Base-by-base conservation (phyloP, 2,113 vertebrate species). In the Bettongia penicillata region DNA sequence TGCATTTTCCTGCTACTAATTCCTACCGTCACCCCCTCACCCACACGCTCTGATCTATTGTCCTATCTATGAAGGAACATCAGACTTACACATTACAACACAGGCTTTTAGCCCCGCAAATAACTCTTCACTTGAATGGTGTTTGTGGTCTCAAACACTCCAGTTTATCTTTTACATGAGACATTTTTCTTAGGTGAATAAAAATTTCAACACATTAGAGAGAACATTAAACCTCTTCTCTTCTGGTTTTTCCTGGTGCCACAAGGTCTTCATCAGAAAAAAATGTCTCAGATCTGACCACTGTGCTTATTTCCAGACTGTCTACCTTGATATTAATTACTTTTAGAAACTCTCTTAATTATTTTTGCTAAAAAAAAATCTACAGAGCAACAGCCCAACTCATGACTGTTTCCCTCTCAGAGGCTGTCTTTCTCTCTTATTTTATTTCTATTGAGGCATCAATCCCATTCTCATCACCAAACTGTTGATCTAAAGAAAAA, bases 251-350 rank as follows among this genome's bases (percentile, higher is more conserved):
- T 89, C 28, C 47, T 97, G 98, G 95, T 96, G 96, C 96, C 96
- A 95, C 48, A 93, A 51, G 89, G 92, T 95, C 92, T 48, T 96
- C 92, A 43, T 53, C 61, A 9, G 37, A 91, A 84, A 94, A 51
- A 96, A 49, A 95, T 93, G 51, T 93, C 28, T 98, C 95, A 90
- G 93, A 93, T 90, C 53, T 94, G 91, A 96, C 95, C 96, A 90
- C 93, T 93, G 91, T 91, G 28, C 90, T 93, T 96, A 37, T 95
- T 93, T 91, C 25, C 89, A 95, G 97, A 93, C 97, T 96, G 94
- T 94, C 96, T 96, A 93, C 31, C 94, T 89, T 95, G 84, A 93
- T 95, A 84, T 95, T 98, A 97, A 95, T 96, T 97, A 98, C 95
- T 53, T 97, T 93, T 97, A 91, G 68, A 96, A 98, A 97, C 90